Evolutionary conservation across 2,797 vertebrate genomes (phyloP), one percentile per base, ranked within the genome.

Genomic region (Danio tinwini): DNA sequence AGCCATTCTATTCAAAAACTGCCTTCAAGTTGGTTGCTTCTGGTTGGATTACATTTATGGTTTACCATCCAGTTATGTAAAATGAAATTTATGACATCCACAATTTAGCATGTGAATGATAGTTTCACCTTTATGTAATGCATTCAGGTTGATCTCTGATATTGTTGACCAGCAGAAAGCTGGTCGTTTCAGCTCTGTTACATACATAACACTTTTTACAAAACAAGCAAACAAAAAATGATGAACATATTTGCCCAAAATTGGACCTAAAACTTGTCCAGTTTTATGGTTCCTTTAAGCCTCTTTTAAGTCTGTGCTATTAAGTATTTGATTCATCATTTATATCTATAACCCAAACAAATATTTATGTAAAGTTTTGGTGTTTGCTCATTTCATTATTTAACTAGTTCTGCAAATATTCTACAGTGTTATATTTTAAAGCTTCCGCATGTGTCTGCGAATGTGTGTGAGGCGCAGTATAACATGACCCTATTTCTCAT

Each of bases 401-500:
- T 49, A 40, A 5, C 68, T 55, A 40, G 37, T 70, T 29, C 72
- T 62, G 44, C 21, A 13, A 53, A 8, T 12, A 1, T 62, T 61
- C 47, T 61, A 21, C 40, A 61, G 21, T 50, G 7, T 67, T 16
- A 67, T 61, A 50, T 29, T 29, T 29, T 40, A 69, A 44, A 17
- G n/a, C 21, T 45, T 58, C 77, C 47, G 58, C 49, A 4, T 56
- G 50, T 55, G 14, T 71, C 37, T 78, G 16, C 17, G 47, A 39
- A 47, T 58, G 39, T 56, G 5, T 45, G 61, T 56, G 68, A 29
- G 16, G 29, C 72, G 65, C 12, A 11, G 16, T 40, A 73, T 65
- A 65, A 49, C 49, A n/a, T 47, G 52, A 64, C 21, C 40, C 52
- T 74, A 70, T 40, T 67, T 74, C 62, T 67, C 70, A 80, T 74